phyloP scores from a whole-genome alignment of 2,888 invertebrate species.

The Allophyes oxyacanthae region DNA sequence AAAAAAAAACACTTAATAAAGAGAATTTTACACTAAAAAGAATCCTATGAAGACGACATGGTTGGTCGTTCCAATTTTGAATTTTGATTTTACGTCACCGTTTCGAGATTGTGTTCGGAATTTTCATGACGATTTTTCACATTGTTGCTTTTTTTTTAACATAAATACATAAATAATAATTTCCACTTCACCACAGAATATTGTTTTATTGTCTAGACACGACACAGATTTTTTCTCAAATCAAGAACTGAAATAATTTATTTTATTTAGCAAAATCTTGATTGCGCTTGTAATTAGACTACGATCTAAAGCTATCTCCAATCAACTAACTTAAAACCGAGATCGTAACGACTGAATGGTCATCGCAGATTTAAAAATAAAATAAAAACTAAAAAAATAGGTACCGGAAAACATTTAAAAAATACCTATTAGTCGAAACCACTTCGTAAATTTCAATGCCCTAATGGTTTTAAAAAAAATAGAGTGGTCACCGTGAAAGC shows the following conservation, averaged over 20 bases:
- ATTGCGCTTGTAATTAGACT: conserved; percentile 51
- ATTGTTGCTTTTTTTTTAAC: conserved; percentile 14
- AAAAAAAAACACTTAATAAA: conserved; percentile 46
- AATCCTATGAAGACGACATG: conserved; percentile 56
- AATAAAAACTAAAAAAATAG: conserved; percentile 13
- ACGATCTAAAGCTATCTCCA: conserved; percentile 44
- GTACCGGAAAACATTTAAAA: conserved; percentile 53
- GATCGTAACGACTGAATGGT: conserved; percentile 48
- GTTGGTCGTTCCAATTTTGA: conserved; percentile 50
- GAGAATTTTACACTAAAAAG: conserved; percentile 49
- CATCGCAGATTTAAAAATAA: conserved; percentile 55
- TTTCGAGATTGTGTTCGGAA: conserved; percentile 13
- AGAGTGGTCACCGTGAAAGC: conserved; percentile 77
- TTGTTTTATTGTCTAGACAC: not conserved
- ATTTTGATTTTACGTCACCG: conserved; percentile 26
- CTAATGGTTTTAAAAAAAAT: conserved; percentile 80
- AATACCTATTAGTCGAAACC: conserved; percentile 68
- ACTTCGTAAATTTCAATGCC: conserved; percentile 81
- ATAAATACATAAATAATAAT: not conserved
- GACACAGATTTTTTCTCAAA: not conserved
- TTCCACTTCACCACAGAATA: conserved; percentile 27
- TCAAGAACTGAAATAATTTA: conserved; percentile 18
- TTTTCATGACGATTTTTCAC: conserved; percentile 18
- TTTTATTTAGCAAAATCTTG: conserved; percentile 29
- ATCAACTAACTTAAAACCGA: conserved; percentile 46